These are phyloP conservation scores for Oreochromis spilurus DNA, from an alignment of 2,113 vertebrate genomes.

Conservation along the genomic window DNA sequence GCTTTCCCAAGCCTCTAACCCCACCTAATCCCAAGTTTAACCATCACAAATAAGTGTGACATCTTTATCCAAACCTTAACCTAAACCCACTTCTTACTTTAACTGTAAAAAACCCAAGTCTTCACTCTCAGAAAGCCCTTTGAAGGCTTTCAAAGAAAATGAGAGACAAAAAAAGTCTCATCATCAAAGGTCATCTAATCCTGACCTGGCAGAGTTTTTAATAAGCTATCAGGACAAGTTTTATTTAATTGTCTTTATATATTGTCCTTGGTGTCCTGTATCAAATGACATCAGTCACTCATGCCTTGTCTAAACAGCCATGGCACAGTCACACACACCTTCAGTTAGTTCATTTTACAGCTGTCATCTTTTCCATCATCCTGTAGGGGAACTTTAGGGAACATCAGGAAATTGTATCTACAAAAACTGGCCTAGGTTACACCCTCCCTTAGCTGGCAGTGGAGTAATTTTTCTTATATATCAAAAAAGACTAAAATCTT, in stretches of 20 bases:
- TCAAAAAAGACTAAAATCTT: not conserved
- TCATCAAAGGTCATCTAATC: not conserved
- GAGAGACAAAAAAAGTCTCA: not conserved
- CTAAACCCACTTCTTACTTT: not conserved
- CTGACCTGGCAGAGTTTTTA: not conserved
- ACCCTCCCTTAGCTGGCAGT: not conserved
- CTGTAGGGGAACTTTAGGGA: not conserved
- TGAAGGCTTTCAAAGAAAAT: not conserved
- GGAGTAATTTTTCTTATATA: not conserved
- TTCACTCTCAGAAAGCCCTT: not conserved
- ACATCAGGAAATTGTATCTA: not conserved
- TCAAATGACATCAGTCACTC: not conserved
- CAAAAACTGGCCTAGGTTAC: not conserved
- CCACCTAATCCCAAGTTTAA: not conserved
- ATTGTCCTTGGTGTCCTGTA: not conserved
- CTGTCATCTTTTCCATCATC: not conserved
- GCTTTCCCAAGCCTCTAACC: not conserved
- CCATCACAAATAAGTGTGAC: not conserved
- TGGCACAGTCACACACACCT: not conserved
- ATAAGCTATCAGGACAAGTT: not conserved
- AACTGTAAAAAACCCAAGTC: not conserved
- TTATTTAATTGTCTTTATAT: not conserved
- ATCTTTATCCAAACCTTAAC: not conserved
- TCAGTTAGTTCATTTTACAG: not conserved
- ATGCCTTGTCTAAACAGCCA: not conserved